Conservation (phyloP, 64 coral and sea anemone species). For the Pocillopora damicornis region DNA sequence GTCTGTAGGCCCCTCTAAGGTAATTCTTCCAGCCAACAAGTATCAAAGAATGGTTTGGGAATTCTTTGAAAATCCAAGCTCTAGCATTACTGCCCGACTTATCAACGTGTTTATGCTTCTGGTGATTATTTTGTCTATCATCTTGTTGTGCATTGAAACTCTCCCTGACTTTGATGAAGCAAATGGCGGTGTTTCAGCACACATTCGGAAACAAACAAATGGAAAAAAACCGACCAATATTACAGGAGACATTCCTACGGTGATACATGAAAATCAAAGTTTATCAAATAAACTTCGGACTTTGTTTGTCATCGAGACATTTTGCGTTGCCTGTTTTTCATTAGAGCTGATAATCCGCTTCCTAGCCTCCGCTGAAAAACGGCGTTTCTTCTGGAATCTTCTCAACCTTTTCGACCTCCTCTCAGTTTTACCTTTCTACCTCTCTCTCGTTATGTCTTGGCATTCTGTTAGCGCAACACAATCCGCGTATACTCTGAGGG, state of each 20-base stretch:
- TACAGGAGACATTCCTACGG: background rate
- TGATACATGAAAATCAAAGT: slow-evolving; percentile 1
- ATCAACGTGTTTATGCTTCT: slow-evolving; percentile 21
- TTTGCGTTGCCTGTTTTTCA: slow-evolving; percentile 51
- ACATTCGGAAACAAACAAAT: background rate
- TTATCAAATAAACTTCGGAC: slow-evolving; percentile 16
- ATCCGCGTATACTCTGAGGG: slow-evolving; percentile 40
- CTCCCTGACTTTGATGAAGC: slow-evolving; percentile 14
- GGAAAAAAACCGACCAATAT: slow-evolving; percentile 44
- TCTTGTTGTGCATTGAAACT: slow-evolving; percentile 48
- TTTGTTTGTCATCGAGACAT: slow-evolving; percentile 44
- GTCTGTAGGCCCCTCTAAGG: background rate
- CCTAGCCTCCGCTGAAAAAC: slow-evolving; percentile 39
- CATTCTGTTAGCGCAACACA: background rate
- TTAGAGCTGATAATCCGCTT: slow-evolving; percentile 45
- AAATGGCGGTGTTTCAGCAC: slow-evolving; percentile 9
- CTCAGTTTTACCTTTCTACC: slow-evolving; percentile 46
- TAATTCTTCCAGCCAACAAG: slow-evolving; percentile 5
- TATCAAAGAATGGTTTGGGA: slow-evolving; percentile 37
- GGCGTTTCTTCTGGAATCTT: slow-evolving; percentile 36
- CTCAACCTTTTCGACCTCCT: slow-evolving; percentile 46
- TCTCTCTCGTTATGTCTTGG: slow-evolving; percentile 4
- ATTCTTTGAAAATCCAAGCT: slow-evolving; percentile 35
- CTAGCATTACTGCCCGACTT: slow-evolving; percentile 14
- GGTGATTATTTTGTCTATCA: slow-evolving; percentile 30